phyloP scores from a whole-genome alignment of 2,113 vertebrate genomes.

The Upupa epops region DNA sequence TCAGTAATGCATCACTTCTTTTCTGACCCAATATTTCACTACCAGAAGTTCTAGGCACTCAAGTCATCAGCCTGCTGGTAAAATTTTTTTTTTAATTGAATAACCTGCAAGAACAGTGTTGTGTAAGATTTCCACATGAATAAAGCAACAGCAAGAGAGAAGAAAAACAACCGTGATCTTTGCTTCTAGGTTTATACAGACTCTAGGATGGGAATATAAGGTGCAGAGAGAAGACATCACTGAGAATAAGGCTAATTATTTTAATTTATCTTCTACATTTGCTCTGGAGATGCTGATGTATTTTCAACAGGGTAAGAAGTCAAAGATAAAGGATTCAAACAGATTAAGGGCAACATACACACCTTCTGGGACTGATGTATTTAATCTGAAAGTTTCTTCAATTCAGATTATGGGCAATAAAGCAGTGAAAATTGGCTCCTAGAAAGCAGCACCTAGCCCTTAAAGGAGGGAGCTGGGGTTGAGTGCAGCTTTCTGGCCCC shows the following conservation, averaged over 20 bases:
- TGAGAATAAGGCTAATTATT: neutral
- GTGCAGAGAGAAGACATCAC: neutral
- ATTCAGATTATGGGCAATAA: neutral
- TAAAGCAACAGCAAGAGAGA: neutral
- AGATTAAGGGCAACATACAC: neutral
- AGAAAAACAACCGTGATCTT: neutral
- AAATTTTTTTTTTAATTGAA: neutral
- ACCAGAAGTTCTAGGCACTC: neutral
- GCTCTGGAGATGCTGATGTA: rapidly evolving
- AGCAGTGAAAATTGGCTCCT: neutral
- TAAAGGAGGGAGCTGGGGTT: neutral
- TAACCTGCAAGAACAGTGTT: neutral
- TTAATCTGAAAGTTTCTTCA: neutral
- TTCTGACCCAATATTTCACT: neutral
- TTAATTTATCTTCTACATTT: neutral
- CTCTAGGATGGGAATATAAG: neutral
- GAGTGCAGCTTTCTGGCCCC: neutral
- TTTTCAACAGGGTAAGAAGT: neutral
- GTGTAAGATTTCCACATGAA: neutral
- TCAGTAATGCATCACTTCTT: neutral
- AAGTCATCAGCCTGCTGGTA: neutral
- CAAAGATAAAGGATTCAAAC: neutral
- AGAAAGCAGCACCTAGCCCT: neutral
- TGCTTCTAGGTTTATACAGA: neutral
- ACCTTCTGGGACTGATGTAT: neutral